These are phyloP conservation scores for Sebastolobus alascanus DNA, from an alignment of 2,797 vertebrate species.

Conservation along the genomic window DNA sequence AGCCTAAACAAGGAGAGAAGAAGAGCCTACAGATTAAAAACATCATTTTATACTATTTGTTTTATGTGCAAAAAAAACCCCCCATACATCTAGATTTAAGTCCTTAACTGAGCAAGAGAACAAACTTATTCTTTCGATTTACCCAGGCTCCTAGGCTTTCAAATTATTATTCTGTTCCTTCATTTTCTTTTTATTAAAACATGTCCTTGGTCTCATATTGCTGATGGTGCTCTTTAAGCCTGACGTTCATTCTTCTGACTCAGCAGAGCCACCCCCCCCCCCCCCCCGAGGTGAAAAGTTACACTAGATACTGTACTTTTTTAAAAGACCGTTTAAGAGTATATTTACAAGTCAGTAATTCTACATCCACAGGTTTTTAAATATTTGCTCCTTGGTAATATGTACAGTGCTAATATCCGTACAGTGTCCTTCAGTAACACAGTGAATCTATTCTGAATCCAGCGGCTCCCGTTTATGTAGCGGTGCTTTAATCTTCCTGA, in stretches of 20 bases:
- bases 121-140: slow-evolving; percentile 12
- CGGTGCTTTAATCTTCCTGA: background rate
- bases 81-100: background rate
- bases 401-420: slow-evolving; percentile 22
- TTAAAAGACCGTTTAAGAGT: slow-evolving; percentile 41
- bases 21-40: background rate
- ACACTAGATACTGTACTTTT: slow-evolving; percentile 46
- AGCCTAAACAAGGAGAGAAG: slow-evolving; percentile 1
- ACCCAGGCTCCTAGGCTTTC: slow-evolving; percentile 17
- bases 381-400: slow-evolving; percentile 27
- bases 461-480: background rate
- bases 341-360: slow-evolving; percentile 42
- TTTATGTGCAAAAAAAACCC: background rate
- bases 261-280: slow-evolving; percentile 42
- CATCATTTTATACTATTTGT: background rate
- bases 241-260: slow-evolving; percentile 56
- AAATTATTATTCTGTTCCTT: slow-evolving; percentile 61
- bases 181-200: slow-evolving; percentile 63
- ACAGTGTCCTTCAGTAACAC: slow-evolving; percentile 17
- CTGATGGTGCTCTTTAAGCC: slow-evolving; percentile 52
- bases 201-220: slow-evolving; percentile 63
- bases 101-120: slow-evolving; percentile 5
- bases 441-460: slow-evolving; percentile 3
- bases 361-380: slow-evolving; percentile 40
- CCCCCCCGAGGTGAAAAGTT: slow-evolving; percentile 49